These are phyloP conservation scores for Marronus borbonicus DNA, from an alignment of 2,888 invertebrate species.

Conservation along the genomic window DNA sequence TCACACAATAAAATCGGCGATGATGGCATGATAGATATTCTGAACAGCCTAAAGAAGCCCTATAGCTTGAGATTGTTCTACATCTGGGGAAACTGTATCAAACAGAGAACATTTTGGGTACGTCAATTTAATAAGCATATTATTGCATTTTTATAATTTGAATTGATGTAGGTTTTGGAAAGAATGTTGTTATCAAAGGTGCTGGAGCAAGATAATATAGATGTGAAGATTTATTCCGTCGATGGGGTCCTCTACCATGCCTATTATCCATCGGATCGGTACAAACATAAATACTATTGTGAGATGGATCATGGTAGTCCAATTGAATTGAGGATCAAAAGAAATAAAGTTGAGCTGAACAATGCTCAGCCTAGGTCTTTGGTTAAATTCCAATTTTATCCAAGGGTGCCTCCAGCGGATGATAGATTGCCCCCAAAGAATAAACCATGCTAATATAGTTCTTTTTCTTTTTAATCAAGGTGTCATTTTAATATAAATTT, in stretches of 20 bases:
- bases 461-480: background rate
- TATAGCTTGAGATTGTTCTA: slow-evolving; percentile 67
- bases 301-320: slow-evolving; percentile 71
- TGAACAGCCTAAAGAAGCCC: slow-evolving; percentile 75
- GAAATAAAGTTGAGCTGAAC: slow-evolving; percentile 60
- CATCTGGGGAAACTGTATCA: slow-evolving; percentile 70
- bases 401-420: slow-evolving; percentile 62
- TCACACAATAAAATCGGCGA: slow-evolving; percentile 74
- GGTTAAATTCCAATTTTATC: slow-evolving; percentile 62
- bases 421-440: slow-evolving; percentile 18
- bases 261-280: slow-evolving; percentile 69
- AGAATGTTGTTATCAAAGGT: slow-evolving; percentile 68
- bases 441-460: slow-evolving; percentile 21
- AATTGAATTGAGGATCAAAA: slow-evolving; percentile 64
- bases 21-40: slow-evolving; percentile 71
- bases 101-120: slow-evolving; percentile 64
- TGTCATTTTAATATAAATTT: too few relatives aligned
- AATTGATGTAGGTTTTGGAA: slow-evolving; percentile 65
- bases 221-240: slow-evolving; percentile 69
- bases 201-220: slow-evolving; percentile 69
- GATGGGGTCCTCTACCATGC: slow-evolving; percentile 67
- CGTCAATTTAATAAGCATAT: background rate
- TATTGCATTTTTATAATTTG: slow-evolving; percentile 25
- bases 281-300: slow-evolving; percentile 74
- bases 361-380: slow-evolving; percentile 61